Conservation (phyloP, 1,140 invertebrate genomes). For the Hetaerina americana region DNA sequence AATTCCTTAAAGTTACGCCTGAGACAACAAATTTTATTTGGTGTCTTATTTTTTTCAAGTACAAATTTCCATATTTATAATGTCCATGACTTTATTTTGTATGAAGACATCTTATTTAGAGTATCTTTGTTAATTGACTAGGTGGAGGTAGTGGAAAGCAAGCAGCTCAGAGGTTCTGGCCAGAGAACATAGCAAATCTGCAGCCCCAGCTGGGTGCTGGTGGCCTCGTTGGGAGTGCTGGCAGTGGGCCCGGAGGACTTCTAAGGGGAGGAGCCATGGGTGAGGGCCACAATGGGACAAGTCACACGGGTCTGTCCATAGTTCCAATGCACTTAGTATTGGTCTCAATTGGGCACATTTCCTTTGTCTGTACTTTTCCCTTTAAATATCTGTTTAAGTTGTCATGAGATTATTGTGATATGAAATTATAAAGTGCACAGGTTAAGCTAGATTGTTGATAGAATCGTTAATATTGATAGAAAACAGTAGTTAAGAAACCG, state of each 20-base stretch:
- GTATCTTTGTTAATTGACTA: neutral
- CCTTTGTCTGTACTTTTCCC: too few relatives aligned
- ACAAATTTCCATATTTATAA: too few relatives aligned
- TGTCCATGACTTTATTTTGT: too few relatives aligned
- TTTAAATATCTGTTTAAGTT: too few relatives aligned
- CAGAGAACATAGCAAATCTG: conserved; percentile 38
- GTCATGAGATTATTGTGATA: too few relatives aligned
- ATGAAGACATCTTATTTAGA: neutral
- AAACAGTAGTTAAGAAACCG: too few relatives aligned
- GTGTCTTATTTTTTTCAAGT: too few relatives aligned
- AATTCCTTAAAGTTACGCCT: neutral
- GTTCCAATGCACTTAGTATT: neutral
- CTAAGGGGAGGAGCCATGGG: neutral
- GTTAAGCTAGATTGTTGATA: too few relatives aligned
- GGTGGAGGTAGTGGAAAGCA: conserved; percentile 27
- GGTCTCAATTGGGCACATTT: too few relatives aligned
- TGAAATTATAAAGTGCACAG: too few relatives aligned
- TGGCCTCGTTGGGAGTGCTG: neutral
- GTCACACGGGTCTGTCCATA: neutral
- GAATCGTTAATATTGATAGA: too few relatives aligned
- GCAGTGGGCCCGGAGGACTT: neutral
- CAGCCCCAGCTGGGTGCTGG: conserved; percentile 22
- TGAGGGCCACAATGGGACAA: neutral
- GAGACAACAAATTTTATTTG: neutral
- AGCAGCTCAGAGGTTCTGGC: conserved; percentile 40